Conservation (phyloP, 2,888 invertebrate genomes). For the Chironomus tentans region DNA sequence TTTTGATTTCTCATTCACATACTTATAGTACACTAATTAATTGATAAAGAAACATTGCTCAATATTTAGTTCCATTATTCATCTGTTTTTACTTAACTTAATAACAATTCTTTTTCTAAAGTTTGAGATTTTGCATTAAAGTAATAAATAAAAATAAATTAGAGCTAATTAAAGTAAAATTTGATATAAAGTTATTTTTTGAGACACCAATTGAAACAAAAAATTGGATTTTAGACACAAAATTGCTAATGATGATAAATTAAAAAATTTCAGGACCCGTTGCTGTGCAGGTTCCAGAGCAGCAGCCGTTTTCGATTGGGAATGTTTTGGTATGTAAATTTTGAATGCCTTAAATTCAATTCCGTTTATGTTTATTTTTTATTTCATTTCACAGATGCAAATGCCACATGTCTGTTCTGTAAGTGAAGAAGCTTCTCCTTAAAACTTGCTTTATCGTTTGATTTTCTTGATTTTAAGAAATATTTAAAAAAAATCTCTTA, state of each 20-base stretch:
- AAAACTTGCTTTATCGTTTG: neutral
- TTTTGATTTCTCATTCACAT: neutral
- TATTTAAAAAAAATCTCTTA: constrained; percentile 18
- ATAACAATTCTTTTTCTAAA: neutral
- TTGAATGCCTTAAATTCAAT: neutral
- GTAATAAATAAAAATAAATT: neutral
- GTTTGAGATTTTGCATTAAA: neutral
- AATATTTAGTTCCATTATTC: no score
- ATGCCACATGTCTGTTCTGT: constrained; percentile 82
- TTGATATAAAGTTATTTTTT: no score
- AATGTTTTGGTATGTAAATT: constrained; percentile 56
- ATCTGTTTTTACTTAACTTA: no score
- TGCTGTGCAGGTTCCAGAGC: constrained; percentile 54
- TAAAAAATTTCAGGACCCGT: constrained; percentile 37
- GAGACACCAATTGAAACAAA: no score
- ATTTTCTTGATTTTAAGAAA: neutral
- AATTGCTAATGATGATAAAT: neutral
- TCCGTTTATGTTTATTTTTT: neutral
- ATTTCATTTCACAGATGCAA: constrained; percentile 45
- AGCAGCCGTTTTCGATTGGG: constrained; percentile 57
- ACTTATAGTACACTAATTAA: neutral
- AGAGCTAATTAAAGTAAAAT: neutral
- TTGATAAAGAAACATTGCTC: neutral
- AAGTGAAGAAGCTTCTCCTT: constrained; percentile 32
- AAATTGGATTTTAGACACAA: no score